A percentile compares a stretch with the other conserved stretches of the same genome.
Conservation (phyloP, 2,888 invertebrate species). For the Aleiodes testaceus region DNA sequence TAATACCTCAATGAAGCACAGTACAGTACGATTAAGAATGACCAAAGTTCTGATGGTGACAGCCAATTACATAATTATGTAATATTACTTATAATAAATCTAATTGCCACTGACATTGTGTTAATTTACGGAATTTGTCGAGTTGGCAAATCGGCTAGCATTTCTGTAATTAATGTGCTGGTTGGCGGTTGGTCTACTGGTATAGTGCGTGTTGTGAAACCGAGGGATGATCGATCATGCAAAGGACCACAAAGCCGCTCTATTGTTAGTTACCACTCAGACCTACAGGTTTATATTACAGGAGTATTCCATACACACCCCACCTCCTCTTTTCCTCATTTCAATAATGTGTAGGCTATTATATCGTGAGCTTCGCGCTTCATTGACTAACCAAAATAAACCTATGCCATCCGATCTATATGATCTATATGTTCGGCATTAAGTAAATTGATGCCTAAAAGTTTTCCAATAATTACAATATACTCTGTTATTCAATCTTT, state of each 20-base stretch:
- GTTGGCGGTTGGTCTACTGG: constrained; percentile 7
- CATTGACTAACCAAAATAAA: no score
- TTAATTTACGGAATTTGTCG: constrained; percentile 25
- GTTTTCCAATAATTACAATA: no score
- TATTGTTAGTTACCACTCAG: constrained; percentile 8
- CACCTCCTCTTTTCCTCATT: constrained; percentile 5
- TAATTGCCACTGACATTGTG: constrained; percentile 1
- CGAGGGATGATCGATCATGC: constrained; percentile 21
- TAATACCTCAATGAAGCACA: no score
- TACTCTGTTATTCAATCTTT: no score
- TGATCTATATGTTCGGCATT: no score
- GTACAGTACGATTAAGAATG: no score
- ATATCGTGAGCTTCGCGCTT: background rate
- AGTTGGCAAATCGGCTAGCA: constrained; percentile 12
- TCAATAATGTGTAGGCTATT: background rate
- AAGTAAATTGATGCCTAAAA: no score
- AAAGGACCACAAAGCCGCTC: constrained; percentile 20
- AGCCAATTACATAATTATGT: no score
- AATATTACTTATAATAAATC: constrained; percentile 10
- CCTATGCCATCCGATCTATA: no score
- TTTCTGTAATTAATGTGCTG: constrained; percentile 28
- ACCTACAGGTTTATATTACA: constrained; percentile 7
- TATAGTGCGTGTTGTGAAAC: constrained; percentile 24
- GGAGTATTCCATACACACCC: background rate
- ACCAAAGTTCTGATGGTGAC: no score